These are phyloP conservation scores for Ceryle rudis DNA, from an alignment of 2,797 vertebrate genomes.

Conservation along the genomic window DNA sequence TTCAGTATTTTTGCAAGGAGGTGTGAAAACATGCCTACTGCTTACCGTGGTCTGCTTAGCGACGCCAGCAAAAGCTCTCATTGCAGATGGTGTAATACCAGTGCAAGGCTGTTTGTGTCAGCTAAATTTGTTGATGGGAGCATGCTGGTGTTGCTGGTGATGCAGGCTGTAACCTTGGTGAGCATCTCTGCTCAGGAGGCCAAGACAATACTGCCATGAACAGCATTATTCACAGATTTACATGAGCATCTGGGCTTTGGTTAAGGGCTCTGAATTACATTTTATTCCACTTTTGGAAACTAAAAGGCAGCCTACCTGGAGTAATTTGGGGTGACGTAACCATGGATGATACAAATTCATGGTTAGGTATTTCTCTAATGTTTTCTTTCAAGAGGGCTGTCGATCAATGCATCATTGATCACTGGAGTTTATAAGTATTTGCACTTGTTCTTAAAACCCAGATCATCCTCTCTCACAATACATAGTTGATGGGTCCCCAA, in stretches of 20 bases:
- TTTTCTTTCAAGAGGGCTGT: not conserved
- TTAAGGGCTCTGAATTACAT: not conserved
- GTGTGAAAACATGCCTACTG: not conserved
- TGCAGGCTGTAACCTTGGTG: not conserved
- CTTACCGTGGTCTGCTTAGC: not conserved
- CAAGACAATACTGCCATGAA: rapidly evolving
- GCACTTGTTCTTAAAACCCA: not conserved
- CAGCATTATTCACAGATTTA: not conserved
- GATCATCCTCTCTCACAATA: not conserved
- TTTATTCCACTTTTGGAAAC: not conserved
- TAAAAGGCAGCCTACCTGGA: not conserved
- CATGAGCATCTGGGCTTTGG: not conserved
- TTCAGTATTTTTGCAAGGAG: not conserved
- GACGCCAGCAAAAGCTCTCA: not conserved
- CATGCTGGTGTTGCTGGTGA: rapidly evolving
- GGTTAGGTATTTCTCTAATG: not conserved
- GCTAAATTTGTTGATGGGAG: not conserved
- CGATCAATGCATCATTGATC: not conserved
- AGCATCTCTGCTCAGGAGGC: not conserved
- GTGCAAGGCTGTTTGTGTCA: rapidly evolving
- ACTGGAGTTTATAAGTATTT: not conserved
- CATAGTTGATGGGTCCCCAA: not conserved
- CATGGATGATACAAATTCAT: not conserved
- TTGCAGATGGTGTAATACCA: rapidly evolving
- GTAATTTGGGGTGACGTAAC: not conserved